Evolutionary conservation across 2,113 vertebrate species (phyloP).

Genomic region (Recurvirostra avosetta): DNA sequence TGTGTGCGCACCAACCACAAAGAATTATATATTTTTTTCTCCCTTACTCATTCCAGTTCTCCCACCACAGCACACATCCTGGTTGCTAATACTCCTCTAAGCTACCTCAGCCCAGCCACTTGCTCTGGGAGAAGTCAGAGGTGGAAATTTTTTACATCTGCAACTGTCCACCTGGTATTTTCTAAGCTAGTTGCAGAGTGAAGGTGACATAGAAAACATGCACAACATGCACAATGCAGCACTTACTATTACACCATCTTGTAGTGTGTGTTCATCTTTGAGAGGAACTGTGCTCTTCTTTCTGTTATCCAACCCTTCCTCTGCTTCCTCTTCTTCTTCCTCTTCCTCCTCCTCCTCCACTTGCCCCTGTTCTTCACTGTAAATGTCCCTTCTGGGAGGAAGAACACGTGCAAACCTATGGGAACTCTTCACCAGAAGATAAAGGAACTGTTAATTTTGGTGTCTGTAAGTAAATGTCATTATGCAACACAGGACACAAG

Average conservation of each 20-base stretch:
- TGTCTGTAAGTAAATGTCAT: neutral
- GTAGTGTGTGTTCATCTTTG: constrained; percentile 73
- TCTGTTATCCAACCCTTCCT: constrained; percentile 76
- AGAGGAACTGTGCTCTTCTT: constrained; percentile 69
- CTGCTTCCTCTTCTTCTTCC: constrained; percentile 57
- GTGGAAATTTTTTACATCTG: neutral
- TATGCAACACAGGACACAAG: neutral
- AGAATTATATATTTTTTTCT: neutral
- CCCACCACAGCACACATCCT: neutral
- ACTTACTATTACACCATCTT: constrained; percentile 82
- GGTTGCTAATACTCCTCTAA: neutral
- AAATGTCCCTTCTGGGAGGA: constrained; percentile 75
- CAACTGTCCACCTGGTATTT: neutral
- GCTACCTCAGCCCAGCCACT: neutral
- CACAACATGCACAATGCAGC: neutral
- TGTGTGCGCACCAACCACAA: neutral
- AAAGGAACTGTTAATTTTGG: constrained; percentile 32
- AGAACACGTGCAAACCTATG: constrained; percentile 78
- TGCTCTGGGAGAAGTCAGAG: neutral
- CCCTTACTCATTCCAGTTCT: neutral
- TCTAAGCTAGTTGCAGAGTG: neutral
- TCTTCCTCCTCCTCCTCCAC: constrained; percentile 64
- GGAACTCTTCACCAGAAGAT: constrained; percentile 72
- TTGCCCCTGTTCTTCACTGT: constrained; percentile 65
- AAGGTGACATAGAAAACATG: neutral